Evolutionary conservation across 2,888 invertebrate species (phyloP).

Genomic region (Ashinkailepas kermadecensis): DNA sequence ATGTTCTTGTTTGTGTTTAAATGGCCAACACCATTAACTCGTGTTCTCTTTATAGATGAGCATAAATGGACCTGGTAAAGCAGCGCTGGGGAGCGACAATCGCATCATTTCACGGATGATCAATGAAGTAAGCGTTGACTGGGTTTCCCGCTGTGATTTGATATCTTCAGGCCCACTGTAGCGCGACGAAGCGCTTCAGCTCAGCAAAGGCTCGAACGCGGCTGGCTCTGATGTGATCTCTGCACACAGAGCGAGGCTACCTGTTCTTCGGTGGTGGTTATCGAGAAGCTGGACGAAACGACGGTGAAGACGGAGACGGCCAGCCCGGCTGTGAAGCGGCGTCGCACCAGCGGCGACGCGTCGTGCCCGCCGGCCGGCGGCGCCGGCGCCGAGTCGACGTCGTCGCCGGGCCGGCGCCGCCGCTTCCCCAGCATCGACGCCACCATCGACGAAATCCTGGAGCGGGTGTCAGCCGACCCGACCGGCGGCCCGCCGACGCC

Average conservation of each 20-base stretch:
- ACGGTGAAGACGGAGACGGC: neutral
- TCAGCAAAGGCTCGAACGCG: too few relatives aligned
- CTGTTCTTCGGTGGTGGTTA: neutral
- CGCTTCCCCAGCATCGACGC: neutral
- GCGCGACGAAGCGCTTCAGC: too few relatives aligned
- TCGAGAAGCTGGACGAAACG: neutral
- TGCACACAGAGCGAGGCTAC: neutral
- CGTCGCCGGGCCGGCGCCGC: neutral
- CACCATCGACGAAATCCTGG: conserved; percentile 1
- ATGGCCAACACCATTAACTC: neutral
- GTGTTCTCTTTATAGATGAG: neutral
- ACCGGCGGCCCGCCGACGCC: conserved; percentile 14
- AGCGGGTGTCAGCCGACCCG: conserved; percentile 10
- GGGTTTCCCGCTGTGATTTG: too few relatives aligned
- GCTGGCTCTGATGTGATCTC: neutral
- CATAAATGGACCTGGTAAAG: neutral
- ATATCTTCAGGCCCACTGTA: too few relatives aligned
- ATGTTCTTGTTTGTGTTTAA: too few relatives aligned
- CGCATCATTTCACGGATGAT: neutral
- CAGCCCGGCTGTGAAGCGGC: neutral
- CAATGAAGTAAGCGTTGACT: neutral
- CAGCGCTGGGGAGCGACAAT: neutral
- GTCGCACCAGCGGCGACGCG: neutral
- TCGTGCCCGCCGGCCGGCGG: neutral
- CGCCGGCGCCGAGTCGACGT: neutral